Evolutionary conservation across 2,797 vertebrate species (phyloP).

Genomic region (Macropus fuliginosus): DNA sequence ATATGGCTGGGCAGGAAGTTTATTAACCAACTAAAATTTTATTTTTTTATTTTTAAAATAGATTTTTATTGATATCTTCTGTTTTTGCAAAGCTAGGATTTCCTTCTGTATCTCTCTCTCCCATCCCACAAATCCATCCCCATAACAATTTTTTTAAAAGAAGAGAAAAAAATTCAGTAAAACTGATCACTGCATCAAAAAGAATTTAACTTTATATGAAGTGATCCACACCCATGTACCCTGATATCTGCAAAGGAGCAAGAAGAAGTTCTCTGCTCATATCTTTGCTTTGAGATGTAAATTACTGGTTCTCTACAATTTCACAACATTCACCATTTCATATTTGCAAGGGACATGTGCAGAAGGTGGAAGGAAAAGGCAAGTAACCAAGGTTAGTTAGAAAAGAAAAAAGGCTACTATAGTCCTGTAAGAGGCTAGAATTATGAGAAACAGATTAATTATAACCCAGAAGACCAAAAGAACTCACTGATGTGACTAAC

Average conservation of each 20-base stretch:
- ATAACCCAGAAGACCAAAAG: neutral
- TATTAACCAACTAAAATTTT: no score
- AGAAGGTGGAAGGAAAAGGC: neutral
- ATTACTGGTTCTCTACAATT: neutral
- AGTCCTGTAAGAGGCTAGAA: neutral
- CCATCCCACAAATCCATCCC: no score
- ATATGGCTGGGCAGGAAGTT: no score
- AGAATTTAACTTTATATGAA: neutral
- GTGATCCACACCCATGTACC: neutral
- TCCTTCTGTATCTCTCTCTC: no score
- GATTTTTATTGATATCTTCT: no score
- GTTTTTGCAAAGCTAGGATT: no score
- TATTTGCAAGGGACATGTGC: neutral
- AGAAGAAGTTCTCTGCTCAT: neutral
- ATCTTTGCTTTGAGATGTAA: neutral
- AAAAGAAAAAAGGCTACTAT: neutral
- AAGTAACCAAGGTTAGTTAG: neutral
- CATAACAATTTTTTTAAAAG: neutral
- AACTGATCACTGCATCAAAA: neutral
- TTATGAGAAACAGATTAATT: neutral
- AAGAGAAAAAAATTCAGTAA: neutral
- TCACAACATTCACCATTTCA: neutral
- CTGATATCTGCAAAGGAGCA: neutral
- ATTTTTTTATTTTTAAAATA: no score
- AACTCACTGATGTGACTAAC: neutral